phyloP scores from a whole-genome alignment of 2,888 invertebrate genomes.

The Lithophane leautieri region DNA sequence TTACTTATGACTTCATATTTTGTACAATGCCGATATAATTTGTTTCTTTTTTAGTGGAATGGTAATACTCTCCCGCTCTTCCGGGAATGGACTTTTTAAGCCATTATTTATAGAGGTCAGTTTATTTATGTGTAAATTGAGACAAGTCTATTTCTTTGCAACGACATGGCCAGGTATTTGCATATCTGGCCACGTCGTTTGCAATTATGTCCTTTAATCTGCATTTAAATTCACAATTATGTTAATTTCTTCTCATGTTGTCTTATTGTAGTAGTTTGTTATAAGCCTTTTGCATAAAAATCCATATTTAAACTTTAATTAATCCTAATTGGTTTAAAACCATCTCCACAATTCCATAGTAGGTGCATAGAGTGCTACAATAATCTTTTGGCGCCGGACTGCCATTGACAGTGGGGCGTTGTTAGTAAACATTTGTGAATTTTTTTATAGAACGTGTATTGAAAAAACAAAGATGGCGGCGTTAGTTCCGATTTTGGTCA shows the following conservation, averaged over 20 bases:
- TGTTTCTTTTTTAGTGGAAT: not conserved
- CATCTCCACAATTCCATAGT: not conserved
- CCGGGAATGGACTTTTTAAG: not conserved
- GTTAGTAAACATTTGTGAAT: not conserved
- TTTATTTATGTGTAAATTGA: not conserved
- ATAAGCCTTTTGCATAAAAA: not conserved
- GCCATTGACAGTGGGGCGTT: not conserved
- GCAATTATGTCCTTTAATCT: not conserved
- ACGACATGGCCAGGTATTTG: not conserved
- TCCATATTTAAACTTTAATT: not conserved
- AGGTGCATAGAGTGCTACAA: not conserved
- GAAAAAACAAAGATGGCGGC: not conserved
- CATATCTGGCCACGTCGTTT: not conserved
- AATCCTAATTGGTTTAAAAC: not conserved
- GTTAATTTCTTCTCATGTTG: not conserved
- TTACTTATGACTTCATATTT: constrained; percentile 10
- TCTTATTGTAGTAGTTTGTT: not conserved
- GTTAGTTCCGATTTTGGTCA: not conserved
- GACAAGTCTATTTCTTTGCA: not conserved
- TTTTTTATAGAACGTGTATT: not conserved
- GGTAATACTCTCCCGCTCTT: not conserved
- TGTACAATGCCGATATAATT: not conserved
- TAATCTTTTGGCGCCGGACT: not conserved
- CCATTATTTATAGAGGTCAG: not conserved
- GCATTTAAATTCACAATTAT: not conserved